These are phyloP conservation scores for Kryptopterus vitreolus DNA, from an alignment of 2,797 vertebrate genomes.

Conservation along the genomic window DNA sequence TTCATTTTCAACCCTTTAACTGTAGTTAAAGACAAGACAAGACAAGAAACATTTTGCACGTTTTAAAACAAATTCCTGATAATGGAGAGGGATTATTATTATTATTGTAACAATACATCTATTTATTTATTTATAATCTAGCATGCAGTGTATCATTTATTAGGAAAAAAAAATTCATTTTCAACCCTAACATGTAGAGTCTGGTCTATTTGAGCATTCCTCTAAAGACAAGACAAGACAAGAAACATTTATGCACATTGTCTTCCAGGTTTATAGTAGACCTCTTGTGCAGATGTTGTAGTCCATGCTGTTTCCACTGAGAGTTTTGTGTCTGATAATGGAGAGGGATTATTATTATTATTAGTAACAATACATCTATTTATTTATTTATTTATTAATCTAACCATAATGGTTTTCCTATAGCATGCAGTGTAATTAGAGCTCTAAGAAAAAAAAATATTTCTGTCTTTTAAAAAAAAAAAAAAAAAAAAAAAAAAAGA, in stretches of 20 bases:
- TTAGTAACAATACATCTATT: no score
- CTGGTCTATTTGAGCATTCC: conserved; percentile 7
- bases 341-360: no score
- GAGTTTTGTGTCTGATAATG: background rate
- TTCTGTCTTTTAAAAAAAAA: background rate
- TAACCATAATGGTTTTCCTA: background rate
- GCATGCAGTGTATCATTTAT: no score
- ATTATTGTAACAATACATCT: no score
- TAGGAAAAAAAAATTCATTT: background rate
- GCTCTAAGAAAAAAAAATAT: background rate
- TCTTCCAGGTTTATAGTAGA: conserved; percentile 2
- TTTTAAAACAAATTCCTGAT: background rate
- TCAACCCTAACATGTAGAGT: conserved; percentile 15
- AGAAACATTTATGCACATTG: background rate
- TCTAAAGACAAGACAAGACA: conserved; percentile 7
- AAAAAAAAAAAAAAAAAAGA: no score
- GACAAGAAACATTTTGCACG: background rate
- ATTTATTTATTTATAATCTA: no score
- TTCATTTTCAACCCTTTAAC: no score
- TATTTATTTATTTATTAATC: background rate
- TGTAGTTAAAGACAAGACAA: no score
- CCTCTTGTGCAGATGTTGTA: background rate
- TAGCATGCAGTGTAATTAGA: background rate
- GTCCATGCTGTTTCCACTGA: background rate
- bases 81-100: no score